These are phyloP conservation scores for Carduelis carduelis DNA, from an alignment of 2,797 vertebrate species.

Conservation along the genomic window DNA sequence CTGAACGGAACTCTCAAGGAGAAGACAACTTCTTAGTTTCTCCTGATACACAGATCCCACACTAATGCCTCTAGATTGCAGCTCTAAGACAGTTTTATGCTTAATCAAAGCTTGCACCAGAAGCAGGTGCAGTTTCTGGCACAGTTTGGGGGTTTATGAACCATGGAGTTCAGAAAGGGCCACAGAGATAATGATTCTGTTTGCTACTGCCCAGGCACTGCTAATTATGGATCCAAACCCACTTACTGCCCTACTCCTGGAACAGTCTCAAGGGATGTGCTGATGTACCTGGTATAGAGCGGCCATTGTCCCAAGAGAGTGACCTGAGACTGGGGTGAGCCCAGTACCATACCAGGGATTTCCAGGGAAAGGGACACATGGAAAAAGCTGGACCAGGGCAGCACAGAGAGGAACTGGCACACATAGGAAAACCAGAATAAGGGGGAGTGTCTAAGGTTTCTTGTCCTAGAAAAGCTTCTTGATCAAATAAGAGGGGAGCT, in stretches of 20 bases:
- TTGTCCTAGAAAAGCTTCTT: neutral
- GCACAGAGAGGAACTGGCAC: neutral
- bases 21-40: neutral
- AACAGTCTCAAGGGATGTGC: neutral
- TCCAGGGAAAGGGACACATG: neutral
- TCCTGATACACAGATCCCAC: neutral
- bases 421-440: neutral
- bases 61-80: neutral
- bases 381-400: neutral
- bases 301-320: neutral
- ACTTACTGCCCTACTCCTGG: neutral
- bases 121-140: neutral
- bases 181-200: neutral
- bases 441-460: neutral
- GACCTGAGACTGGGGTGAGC: fast-evolving
- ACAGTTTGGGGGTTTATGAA: neutral
- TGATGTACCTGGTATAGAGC: fast-evolving
- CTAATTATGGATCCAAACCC: neutral
- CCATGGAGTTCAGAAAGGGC: neutral
- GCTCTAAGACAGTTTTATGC: neutral
- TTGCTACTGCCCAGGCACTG: neutral
- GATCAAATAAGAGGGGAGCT: neutral
- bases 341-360: neutral
- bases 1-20: neutral
- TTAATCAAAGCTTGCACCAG: neutral